A percentile compares a stretch with the other conserved stretches of the same genome.
Conservation (phyloP, 2,797 vertebrate species). For the Acanthornis magna region DNA sequence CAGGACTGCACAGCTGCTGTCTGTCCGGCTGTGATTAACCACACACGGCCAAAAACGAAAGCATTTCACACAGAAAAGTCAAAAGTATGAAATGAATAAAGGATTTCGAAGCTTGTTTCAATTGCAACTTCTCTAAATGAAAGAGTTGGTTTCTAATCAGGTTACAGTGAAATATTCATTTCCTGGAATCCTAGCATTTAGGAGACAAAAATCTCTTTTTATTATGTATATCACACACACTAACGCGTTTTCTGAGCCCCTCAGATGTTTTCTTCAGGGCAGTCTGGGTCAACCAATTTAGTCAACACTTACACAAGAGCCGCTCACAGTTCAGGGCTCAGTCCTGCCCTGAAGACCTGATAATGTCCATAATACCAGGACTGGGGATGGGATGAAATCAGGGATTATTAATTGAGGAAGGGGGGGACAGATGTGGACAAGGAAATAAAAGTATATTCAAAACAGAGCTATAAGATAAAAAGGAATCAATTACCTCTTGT, state of each 20-base stretch:
- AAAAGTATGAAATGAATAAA: not conserved
- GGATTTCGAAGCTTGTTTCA: slow-evolving; percentile 22
- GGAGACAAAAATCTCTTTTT: slow-evolving; percentile 31
- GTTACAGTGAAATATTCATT: slow-evolving; percentile 30
- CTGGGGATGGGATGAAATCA: not conserved
- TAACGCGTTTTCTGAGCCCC: not conserved
- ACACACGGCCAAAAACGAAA: not conserved
- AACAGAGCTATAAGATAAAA: not conserved
- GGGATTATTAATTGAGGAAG: not conserved
- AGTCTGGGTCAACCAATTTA: slow-evolving; percentile 5
- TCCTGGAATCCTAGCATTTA: slow-evolving; percentile 24
- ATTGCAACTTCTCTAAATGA: slow-evolving; percentile 14
- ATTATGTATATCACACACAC: slow-evolving; percentile 5
- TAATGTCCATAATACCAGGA: not conserved
- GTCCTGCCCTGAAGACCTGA: not conserved
- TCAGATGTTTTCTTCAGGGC: not conserved
- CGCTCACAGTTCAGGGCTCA: not conserved
- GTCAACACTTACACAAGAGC: not conserved
- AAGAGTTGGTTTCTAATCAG: slow-evolving; percentile 29
- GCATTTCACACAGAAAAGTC: not conserved
- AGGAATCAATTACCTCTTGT: not conserved
- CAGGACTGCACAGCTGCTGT: not conserved
- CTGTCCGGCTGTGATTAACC: not conserved
- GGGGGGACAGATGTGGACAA: not conserved
- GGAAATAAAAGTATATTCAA: not conserved